A percentile compares a stretch with the other conserved stretches of the same genome.
Conservation (phyloP, 1,140 invertebrate species). For the Pseudoatta argentina region DNA sequence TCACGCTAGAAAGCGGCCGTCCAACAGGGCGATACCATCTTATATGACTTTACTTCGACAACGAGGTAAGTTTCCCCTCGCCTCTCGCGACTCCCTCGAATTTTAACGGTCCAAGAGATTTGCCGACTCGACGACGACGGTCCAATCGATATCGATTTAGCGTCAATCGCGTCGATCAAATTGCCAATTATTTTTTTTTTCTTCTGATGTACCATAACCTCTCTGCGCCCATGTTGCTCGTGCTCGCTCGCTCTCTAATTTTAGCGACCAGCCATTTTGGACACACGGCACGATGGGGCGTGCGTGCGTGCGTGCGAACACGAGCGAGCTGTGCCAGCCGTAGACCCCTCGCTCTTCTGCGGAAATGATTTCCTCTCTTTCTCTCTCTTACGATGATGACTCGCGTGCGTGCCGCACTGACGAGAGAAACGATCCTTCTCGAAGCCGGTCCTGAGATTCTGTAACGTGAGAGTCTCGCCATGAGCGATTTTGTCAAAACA, state of each 20-base stretch:
- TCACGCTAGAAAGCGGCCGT: constrained; percentile 88
- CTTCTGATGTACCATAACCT: constrained; percentile 22
- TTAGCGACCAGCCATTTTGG: constrained; percentile 84
- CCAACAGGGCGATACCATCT: constrained; percentile 93
- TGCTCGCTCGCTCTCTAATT: constrained; percentile 74
- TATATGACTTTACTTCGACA: constrained; percentile 94
- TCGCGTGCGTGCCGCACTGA: constrained; percentile 15
- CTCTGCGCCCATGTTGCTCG: constrained; percentile 34
- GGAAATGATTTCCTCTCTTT: constrained; percentile 62
- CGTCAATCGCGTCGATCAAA: neutral
- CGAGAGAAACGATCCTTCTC: neutral
- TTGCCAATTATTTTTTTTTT: constrained; percentile 4
- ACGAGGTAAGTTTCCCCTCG: constrained; percentile 88
- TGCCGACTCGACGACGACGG: neutral
- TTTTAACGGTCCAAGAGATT: neutral
- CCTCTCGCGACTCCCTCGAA: neutral
- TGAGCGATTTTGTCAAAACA: too few relatives aligned
- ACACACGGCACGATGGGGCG: constrained; percentile 69
- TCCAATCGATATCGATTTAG: neutral
- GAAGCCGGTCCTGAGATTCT: neutral
- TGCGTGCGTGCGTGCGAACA: constrained; percentile 1
- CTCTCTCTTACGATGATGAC: neutral
- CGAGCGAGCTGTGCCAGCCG: constrained; percentile 32
- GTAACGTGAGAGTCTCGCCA: too few relatives aligned
- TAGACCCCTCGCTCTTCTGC: constrained; percentile 55